These are phyloP conservation scores for Aphrocallistes beatrix DNA, from an alignment of 37 sponge, comb jelly and placozoan genomes.

Conservation along the genomic window DNA sequence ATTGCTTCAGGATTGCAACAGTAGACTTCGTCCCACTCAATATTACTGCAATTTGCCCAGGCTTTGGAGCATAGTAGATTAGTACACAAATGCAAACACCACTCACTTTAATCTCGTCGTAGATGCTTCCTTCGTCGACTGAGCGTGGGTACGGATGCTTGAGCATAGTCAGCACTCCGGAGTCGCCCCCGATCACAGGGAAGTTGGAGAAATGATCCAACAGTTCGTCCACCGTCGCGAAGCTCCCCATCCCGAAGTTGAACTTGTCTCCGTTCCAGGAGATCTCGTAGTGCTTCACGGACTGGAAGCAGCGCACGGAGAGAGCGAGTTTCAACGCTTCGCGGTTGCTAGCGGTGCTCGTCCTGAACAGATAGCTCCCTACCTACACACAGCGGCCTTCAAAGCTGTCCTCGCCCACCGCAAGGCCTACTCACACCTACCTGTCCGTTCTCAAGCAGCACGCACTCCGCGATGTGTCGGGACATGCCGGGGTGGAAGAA, in stretches of 20 bases:
- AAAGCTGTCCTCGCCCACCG: too few relatives aligned
- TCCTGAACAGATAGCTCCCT: background rate
- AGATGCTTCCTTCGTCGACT: background rate
- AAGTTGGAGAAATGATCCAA: conserved; percentile 64
- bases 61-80: too few relatives aligned
- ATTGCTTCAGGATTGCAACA: too few relatives aligned
- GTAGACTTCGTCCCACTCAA: too few relatives aligned
- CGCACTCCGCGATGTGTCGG: conserved; percentile 6
- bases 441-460: background rate
- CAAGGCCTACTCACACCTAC: background rate
- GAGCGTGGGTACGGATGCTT: background rate
- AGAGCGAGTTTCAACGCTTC: background rate
- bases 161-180: background rate
- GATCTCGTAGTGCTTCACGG: conserved; percentile 73
- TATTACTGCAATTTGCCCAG: too few relatives aligned
- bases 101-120: conserved; percentile 2
- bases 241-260: conserved; percentile 67
- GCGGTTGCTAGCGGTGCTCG: background rate
- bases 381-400: background rate
- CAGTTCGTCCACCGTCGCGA: conserved; percentile 40
- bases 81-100: too few relatives aligned
- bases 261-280: conserved; percentile 56
- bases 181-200: conserved; percentile 21
- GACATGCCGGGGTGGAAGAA: conserved; percentile 17
- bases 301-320: conserved; percentile 35